phyloP scores from a whole-genome alignment of 2,797 vertebrate genomes.

The Alosa sapidissima region DNA sequence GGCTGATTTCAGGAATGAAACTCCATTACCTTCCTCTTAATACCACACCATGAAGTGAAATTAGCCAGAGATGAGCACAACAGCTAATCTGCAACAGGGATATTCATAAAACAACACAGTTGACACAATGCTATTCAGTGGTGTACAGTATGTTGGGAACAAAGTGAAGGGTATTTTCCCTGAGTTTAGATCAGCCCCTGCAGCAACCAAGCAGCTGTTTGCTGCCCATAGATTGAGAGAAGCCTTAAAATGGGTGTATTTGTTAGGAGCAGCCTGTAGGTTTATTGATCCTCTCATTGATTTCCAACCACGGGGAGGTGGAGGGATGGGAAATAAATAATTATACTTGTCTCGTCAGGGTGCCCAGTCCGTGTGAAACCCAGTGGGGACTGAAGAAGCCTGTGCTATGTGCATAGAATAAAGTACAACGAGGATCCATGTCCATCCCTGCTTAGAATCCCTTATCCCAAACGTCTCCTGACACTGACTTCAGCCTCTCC shows the following conservation, averaged over 20 bases:
- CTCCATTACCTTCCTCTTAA: not conserved
- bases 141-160: not conserved
- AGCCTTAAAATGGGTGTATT: constrained; percentile 55
- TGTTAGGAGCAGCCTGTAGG: constrained; percentile 53
- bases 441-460: not conserved
- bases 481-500: not conserved
- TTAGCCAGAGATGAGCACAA: not conserved
- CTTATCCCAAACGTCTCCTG: not conserved
- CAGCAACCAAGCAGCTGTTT: constrained; percentile 39
- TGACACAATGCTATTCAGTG: not conserved
- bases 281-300: constrained; percentile 68
- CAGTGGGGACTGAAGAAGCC: constrained; percentile 30
- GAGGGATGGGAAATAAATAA: constrained; percentile 61
- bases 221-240: constrained; percentile 50
- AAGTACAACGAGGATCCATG: constrained; percentile 30
- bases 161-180: constrained; percentile 30
- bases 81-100: not conserved
- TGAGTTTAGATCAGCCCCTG: constrained; percentile 46
- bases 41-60: not conserved
- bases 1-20: not conserved
- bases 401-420: constrained; percentile 9
- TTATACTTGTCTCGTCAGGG: constrained; percentile 51
- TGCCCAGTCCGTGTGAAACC: constrained; percentile 42
- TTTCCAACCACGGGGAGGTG: constrained; percentile 58
- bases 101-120: not conserved